Percentiles rank a stretch among this genome's conserved stretches.
These are phyloP conservation scores for Drosophila prolongata DNA, from an alignment of 2,888 invertebrate genomes.

Conservation along the genomic window DNA sequence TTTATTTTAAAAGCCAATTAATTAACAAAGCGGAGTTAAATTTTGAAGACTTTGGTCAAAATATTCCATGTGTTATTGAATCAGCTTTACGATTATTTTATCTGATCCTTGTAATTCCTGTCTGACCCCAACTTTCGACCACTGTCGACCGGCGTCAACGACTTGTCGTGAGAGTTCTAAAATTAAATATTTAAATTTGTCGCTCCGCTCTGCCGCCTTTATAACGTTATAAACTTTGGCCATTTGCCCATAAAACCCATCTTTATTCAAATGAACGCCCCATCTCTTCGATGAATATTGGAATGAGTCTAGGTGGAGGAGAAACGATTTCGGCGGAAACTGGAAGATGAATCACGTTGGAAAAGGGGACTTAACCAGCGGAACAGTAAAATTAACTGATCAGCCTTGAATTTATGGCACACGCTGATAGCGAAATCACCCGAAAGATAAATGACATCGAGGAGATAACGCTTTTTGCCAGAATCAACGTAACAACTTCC, in stretches of 20 bases:
- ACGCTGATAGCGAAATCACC: conserved; percentile 44
- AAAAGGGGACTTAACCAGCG: conserved; percentile 53
- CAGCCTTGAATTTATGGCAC: conserved; percentile 27
- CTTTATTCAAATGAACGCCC: conserved; percentile 35
- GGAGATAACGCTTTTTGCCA: conserved; percentile 41
- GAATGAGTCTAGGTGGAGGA: conserved; percentile 4
- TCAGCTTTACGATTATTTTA: too few species aligned
- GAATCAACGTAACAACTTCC: conserved; percentile 65
- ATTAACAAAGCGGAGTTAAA: too few species aligned
- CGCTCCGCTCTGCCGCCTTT: conserved; percentile 50
- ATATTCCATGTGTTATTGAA: too few species aligned
- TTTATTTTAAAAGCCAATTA: too few species aligned
- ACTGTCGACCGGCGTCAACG: conserved; percentile 67
- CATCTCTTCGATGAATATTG: conserved; percentile 39
- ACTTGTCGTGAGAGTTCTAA: conserved; percentile 59
- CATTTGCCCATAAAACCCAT: conserved; percentile 40
- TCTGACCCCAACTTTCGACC: conserved; percentile 3
- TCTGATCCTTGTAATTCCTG: too few species aligned
- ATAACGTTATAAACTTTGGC: conserved; percentile 46
- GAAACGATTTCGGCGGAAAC: conserved; percentile 51
- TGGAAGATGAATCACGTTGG: conserved; percentile 52
- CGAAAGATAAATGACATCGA: conserved; percentile 46
- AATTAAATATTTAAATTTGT: conserved; percentile 75
- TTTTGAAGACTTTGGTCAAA: too few species aligned
- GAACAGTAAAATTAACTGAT: conserved; percentile 26